These are phyloP conservation scores for Parnassius smintheus DNA, from an alignment of 2,888 invertebrate species.

Conservation along the genomic window DNA sequence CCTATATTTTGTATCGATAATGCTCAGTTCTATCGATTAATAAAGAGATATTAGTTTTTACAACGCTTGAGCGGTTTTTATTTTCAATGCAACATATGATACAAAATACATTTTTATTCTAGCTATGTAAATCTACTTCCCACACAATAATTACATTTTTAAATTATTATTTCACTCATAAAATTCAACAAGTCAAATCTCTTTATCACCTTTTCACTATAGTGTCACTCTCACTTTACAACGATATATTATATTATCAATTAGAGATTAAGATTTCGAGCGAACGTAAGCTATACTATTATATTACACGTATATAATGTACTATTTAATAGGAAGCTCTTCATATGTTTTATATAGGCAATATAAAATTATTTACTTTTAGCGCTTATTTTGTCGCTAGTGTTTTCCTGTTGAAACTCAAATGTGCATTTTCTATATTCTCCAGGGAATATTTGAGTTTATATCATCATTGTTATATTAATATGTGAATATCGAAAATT, in stretches of 20 bases:
- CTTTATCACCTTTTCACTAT: slow-evolving; percentile 34
- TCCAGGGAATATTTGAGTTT: no score
- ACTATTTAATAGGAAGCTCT: slow-evolving; percentile 36
- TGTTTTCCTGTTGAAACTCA: slow-evolving; percentile 11
- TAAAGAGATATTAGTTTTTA: slow-evolving; percentile 37
- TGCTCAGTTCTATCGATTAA: slow-evolving; percentile 40
- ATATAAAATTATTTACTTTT: slow-evolving; percentile 35
- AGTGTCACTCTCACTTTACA: slow-evolving; percentile 33
- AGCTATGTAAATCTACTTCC: slow-evolving; percentile 51
- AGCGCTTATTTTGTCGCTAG: slow-evolving; percentile 22
- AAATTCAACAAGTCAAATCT: slow-evolving; percentile 43
- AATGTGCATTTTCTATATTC: background rate
- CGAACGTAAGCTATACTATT: slow-evolving; percentile 33
- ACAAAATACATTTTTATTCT: slow-evolving; percentile 45
- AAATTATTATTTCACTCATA: slow-evolving; percentile 41
- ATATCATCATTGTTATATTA: no score
- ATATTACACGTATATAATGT: slow-evolving; percentile 30
- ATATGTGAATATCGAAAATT: no score
- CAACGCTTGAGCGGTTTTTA: slow-evolving; percentile 42
- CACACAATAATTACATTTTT: slow-evolving; percentile 47
- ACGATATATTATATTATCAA: background rate
- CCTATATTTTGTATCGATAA: slow-evolving; percentile 37
- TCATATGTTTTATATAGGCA: slow-evolving; percentile 29
- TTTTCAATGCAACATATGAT: slow-evolving; percentile 43
- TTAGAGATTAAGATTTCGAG: slow-evolving; percentile 32